Conservation (phyloP, 2,888 invertebrate species). For the Pristionchus maxplancki region DNA sequence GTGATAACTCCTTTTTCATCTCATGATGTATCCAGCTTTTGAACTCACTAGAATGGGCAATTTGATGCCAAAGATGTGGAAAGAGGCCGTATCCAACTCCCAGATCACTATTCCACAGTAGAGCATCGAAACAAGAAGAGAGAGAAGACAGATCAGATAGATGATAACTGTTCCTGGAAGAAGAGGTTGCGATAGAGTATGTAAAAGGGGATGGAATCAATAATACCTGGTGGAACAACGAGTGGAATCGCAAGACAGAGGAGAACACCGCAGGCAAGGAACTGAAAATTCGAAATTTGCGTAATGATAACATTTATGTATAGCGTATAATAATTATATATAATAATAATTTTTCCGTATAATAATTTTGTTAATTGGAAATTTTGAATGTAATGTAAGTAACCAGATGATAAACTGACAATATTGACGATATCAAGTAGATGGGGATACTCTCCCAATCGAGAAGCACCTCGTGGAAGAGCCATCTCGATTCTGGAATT, state of each 20-base stretch:
- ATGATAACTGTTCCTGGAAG: conserved; percentile 34
- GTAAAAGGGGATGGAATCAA: no score
- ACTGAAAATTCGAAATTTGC: neutral
- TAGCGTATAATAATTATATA: no score
- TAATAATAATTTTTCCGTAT: no score
- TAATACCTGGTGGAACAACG: conserved; percentile 3
- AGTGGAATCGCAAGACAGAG: conserved; percentile 25
- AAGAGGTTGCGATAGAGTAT: neutral
- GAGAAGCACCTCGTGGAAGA: neutral
- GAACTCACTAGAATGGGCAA: conserved; percentile 24
- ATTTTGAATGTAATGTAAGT: no score
- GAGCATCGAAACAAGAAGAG: conserved; percentile 33
- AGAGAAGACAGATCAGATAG: conserved; percentile 36
- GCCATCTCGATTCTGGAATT: neutral
- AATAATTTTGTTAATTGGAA: no score
- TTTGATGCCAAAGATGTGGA: conserved; percentile 38
- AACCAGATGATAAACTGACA: neutral
- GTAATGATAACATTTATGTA: neutral
- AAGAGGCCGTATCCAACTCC: conserved; percentile 43
- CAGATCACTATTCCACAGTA: conserved; percentile 24
- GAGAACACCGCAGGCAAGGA: conserved; percentile 32
- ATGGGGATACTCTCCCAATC: conserved; percentile 37
- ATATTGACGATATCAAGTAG: conserved; percentile 22
- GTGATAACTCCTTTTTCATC: no score
- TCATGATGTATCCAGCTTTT: no score